phyloP scores from a whole-genome alignment of 2,888 invertebrate species.

The Liopterus haemorrhoidalis region DNA sequence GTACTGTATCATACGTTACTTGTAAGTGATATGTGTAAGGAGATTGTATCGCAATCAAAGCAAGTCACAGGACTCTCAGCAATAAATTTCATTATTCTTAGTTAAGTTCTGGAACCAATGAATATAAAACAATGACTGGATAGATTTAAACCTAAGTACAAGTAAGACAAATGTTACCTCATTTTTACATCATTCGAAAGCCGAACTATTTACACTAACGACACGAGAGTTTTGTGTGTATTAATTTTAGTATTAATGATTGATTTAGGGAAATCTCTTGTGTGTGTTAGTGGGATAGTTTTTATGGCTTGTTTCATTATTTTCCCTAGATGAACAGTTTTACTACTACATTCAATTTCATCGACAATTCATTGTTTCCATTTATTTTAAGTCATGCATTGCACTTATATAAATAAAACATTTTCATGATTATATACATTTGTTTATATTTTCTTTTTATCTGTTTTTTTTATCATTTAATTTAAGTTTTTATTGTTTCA shows the following conservation, averaged over 20 bases:
- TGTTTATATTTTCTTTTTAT: slow-evolving; percentile 18
- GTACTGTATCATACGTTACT: no score
- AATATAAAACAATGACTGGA: slow-evolving; percentile 39
- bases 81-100: slow-evolving; percentile 26
- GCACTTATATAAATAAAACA: slow-evolving; percentile 49
- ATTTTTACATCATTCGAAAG: slow-evolving; percentile 38
- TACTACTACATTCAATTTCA: slow-evolving; percentile 22
- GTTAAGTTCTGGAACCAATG: slow-evolving; percentile 42
- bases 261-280: no score
- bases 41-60: no score
- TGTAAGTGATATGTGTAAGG: no score
- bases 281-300: no score
- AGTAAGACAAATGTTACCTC: slow-evolving; percentile 49
- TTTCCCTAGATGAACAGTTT: slow-evolving; percentile 21
- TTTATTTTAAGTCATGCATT: slow-evolving; percentile 47
- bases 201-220: slow-evolving; percentile 12
- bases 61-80: slow-evolving; percentile 22
- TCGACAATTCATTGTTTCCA: slow-evolving; percentile 35
- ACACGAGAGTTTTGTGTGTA: slow-evolving; percentile 6
- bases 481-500: no score
- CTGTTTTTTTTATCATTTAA: slow-evolving; percentile 3
- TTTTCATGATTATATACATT: slow-evolving; percentile 43
- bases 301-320: slow-evolving; percentile 18
- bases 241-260: slow-evolving; percentile 17
- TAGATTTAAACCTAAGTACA: slow-evolving; percentile 48